Evolutionary conservation across 2,113 vertebrate genomes (phyloP).

Genomic region (Rhinichthys klamathensis): DNA sequence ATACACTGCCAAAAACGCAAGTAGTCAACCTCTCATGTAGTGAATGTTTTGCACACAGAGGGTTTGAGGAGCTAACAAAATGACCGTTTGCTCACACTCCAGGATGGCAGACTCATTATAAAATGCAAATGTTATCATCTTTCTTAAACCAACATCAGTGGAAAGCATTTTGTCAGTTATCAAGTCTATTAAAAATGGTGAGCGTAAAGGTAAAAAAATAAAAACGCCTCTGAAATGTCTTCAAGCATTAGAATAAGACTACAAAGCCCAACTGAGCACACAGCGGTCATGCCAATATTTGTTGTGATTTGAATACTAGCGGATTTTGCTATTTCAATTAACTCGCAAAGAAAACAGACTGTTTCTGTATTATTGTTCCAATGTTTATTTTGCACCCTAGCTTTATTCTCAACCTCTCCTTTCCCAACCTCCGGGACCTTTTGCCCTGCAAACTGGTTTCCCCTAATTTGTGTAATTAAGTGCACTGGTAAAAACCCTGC

Average conservation of each 20-base stretch:
- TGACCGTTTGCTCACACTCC: constrained; percentile 5
- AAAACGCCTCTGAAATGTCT: background rate
- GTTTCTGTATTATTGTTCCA: constrained; percentile 25
- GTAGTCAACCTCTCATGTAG: background rate
- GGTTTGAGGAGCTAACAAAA: background rate
- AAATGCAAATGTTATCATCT: constrained; percentile 62
- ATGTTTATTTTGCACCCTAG: constrained; percentile 63
- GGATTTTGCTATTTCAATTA: constrained; percentile 12
- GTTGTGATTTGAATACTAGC: background rate
- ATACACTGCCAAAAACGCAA: background rate
- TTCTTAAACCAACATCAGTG: constrained; percentile 52
- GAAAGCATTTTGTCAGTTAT: constrained; percentile 43
- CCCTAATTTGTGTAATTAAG: constrained; percentile 72
- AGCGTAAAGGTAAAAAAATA: constrained; percentile 49
- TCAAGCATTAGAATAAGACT: background rate
- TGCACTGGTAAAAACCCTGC: background rate
- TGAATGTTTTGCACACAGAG: constrained; percentile 6
- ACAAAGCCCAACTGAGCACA: constrained; percentile 9
- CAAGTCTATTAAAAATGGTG: constrained; percentile 60
- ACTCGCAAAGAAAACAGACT: constrained; percentile 49
- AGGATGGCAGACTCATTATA: constrained; percentile 62
- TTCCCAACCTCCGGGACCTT: constrained; percentile 58
- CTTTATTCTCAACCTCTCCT: constrained; percentile 52
- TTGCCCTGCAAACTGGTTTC: constrained; percentile 59
- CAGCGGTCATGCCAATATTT: background rate